Base-by-base conservation (phyloP, 2,797 vertebrate genomes). In the Monodelphis domestica region DNA sequence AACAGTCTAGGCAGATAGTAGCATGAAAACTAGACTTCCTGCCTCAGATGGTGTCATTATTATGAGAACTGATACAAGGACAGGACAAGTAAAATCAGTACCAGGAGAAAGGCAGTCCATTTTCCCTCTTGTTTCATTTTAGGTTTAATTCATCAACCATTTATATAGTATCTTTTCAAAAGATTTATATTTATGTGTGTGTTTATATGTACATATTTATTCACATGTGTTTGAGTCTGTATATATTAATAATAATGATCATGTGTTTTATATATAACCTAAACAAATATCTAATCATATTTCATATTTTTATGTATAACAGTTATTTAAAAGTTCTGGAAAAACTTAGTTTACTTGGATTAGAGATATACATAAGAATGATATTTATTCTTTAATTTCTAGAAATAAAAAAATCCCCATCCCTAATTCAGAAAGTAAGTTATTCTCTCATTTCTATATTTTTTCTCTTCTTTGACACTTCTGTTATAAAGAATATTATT, bases 371-470 rank as follows among this genome's bases (percentile, higher is more conserved):
- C 84, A 92, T 93, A 95, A 51, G 59, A 93, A 96, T 0, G 93
- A 90, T 92, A 95, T 90, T 95, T 50, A 96, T 93, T 97, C 63
- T 97, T 97, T 97, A 95, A 95, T 98, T 97, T 95, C 91, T 96
- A 97, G 94, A 97, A 97, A 97, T 97, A 98, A 98, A 98, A 98
- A 89, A 93, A 33, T 59, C 59, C 94, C 91, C 94, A 93, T 89
- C 92, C 90, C 38, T 3, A 26, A 26, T 94, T 91, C 88, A 89
- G 53, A 29, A 91, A 95, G 97, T 90, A 96, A 94, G 87, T 96
- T 99, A 99, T 98, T 99, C 99, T 98, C 99, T 99, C 99, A 99
- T 99, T 97, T 99, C 99, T 95, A 99, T 99, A 89, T 99, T 99
- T 98, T 97, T 99, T 99, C 91, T 99, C 99, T 96, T 99, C 99